These are phyloP conservation scores for Oeneis ivallda DNA, from an alignment of 2,888 invertebrate species.

Conservation along the genomic window DNA sequence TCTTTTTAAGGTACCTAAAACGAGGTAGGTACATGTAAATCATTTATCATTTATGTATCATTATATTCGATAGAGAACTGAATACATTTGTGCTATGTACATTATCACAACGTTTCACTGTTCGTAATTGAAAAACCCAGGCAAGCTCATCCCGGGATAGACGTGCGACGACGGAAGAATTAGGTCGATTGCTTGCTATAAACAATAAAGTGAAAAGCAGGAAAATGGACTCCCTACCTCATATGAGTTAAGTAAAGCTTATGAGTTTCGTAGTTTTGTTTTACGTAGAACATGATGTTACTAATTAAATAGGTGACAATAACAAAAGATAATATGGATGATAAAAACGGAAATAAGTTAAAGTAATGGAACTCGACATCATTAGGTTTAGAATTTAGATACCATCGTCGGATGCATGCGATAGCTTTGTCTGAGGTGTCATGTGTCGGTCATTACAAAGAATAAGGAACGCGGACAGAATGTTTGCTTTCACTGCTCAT, in stretches of 20 bases:
- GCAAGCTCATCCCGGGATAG: background rate
- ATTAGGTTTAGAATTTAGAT: background rate
- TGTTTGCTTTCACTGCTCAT: constrained; percentile 74
- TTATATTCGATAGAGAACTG: no score
- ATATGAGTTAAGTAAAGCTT: background rate
- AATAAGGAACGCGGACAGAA: constrained; percentile 66
- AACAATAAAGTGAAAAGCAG: background rate
- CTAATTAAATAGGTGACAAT: background rate
- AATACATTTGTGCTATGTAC: background rate
- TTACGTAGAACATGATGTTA: background rate
- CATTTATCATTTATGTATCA: background rate
- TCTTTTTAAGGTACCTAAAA: background rate
- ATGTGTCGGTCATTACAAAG: constrained; percentile 67
- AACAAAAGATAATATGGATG: background rate
- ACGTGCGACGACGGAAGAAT: background rate
- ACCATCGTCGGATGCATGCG: constrained; percentile 26
- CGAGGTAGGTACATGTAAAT: background rate
- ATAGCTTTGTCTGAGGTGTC: constrained; percentile 69
- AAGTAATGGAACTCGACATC: background rate
- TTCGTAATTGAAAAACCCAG: background rate
- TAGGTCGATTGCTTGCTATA: constrained; percentile 2
- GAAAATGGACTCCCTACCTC: background rate
- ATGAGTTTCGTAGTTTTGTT: background rate
- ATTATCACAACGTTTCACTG: background rate
- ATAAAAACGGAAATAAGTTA: background rate